Evolutionary conservation across 2,113 vertebrate genomes (phyloP).

Genomic region (Atlantisia rogersi): DNA sequence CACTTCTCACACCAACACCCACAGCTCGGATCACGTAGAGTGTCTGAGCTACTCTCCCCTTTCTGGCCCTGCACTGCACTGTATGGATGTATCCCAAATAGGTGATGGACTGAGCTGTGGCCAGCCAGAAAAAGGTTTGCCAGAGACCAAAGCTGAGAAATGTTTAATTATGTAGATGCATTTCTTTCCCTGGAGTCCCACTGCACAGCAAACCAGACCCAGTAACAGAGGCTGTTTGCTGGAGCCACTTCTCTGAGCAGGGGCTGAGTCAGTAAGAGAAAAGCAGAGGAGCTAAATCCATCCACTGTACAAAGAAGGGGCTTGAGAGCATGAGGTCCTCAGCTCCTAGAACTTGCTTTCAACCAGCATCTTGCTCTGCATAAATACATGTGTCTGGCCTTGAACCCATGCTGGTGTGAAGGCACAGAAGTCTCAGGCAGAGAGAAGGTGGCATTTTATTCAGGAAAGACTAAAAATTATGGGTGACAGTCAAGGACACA

Average conservation of each 20-base stretch:
- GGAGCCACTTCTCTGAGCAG: neutral
- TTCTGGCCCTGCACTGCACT: neutral
- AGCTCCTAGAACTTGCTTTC: neutral
- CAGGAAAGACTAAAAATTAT: neutral
- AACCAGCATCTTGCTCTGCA: neutral
- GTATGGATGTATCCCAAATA: neutral
- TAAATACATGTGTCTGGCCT: neutral
- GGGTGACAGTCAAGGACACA: neutral
- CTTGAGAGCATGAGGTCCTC: fast-evolving
- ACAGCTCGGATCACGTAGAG: fast-evolving
- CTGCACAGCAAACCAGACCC: neutral
- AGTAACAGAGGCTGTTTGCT: neutral
- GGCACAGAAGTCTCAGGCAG: neutral
- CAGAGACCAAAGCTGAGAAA: neutral
- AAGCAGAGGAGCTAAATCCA: neutral
- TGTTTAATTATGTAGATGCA: neutral
- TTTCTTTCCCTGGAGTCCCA: neutral
- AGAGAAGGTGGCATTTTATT: neutral
- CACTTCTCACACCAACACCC: neutral
- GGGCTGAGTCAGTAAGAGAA: neutral
- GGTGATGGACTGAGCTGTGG: neutral
- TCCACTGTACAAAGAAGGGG: neutral
- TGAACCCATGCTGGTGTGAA: neutral
- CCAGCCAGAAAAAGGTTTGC: neutral
- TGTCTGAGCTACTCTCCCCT: neutral